Conservation (phyloP, 2,113 vertebrate genomes). For the Muscicapa adusta region DNA sequence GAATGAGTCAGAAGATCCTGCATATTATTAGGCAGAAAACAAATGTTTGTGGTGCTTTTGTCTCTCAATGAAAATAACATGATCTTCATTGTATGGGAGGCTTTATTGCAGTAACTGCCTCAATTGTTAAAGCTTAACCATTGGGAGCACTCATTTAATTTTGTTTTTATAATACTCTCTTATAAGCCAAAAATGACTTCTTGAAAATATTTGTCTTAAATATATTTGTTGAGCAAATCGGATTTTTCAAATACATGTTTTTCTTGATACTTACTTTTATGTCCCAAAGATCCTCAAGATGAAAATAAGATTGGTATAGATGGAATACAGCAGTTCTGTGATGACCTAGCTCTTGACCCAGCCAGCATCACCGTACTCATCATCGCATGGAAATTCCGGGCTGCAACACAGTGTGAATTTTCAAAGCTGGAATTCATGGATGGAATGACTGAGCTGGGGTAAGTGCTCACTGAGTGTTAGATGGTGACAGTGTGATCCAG, state of each 20-base stretch:
- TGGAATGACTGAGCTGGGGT: slow-evolving; percentile 84
- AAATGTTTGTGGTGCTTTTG: slow-evolving; percentile 30
- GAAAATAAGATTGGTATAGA: slow-evolving; percentile 89
- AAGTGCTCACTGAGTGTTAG: slow-evolving; percentile 13
- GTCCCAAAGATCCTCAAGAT: slow-evolving; percentile 83
- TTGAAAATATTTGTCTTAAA: not conserved
- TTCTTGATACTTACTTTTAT: slow-evolving; percentile 10
- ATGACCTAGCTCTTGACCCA: slow-evolving; percentile 83
- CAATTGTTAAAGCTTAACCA: not conserved
- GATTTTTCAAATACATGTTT: not conserved
- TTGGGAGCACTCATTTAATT: not conserved
- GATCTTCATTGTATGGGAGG: not conserved
- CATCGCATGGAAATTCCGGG: slow-evolving; percentile 85
- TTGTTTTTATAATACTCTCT: not conserved
- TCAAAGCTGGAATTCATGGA: slow-evolving; percentile 85
- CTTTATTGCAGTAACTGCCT: not conserved
- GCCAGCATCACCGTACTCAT: slow-evolving; percentile 84
- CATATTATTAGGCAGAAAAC: not conserved
- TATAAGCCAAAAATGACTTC: not conserved
- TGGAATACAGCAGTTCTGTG: slow-evolving; percentile 86
- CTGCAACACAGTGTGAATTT: slow-evolving; percentile 85
- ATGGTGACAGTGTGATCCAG: not conserved
- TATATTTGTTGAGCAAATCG: not conserved
- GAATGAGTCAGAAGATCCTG: not conserved
- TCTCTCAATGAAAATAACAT: not conserved